These are phyloP conservation scores for Atrina japonica DNA, from an alignment of 2,888 invertebrate species.

Conservation along the genomic window DNA sequence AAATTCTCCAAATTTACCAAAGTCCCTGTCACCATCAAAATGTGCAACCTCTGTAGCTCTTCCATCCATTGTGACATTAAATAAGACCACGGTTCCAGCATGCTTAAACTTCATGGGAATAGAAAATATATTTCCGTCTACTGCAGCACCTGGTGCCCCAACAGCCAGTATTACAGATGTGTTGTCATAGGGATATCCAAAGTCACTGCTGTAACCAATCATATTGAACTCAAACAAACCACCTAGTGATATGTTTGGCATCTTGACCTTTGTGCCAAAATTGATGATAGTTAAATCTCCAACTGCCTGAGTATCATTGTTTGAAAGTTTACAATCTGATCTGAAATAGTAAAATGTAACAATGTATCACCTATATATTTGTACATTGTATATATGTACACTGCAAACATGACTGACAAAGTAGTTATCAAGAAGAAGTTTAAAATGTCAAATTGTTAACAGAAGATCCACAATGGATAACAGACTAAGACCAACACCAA, in stretches of 20 bases:
- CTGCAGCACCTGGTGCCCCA: slow-evolving; percentile 50
- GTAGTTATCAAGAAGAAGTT: too few species aligned
- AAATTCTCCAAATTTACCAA: slow-evolving; percentile 60
- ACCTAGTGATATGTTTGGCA: slow-evolving; percentile 15
- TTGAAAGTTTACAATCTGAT: slow-evolving; percentile 53
- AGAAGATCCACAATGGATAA: too few species aligned
- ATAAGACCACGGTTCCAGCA: slow-evolving; percentile 58
- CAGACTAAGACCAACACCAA: too few species aligned
- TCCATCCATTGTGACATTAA: slow-evolving; percentile 48
- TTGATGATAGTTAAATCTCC: slow-evolving; percentile 49
- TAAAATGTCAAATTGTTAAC: too few species aligned
- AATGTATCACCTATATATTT: too few species aligned
- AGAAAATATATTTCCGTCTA: slow-evolving; percentile 45
- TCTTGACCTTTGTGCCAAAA: slow-evolving; percentile 22
- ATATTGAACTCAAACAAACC: slow-evolving; percentile 52
- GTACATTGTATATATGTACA: too few species aligned
- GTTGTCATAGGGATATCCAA: slow-evolving; percentile 57
- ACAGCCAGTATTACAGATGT: slow-evolving; percentile 56
- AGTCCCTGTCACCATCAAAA: slow-evolving; percentile 60
- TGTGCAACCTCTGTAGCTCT: slow-evolving; percentile 32
- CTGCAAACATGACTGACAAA: too few species aligned
- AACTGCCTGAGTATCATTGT: slow-evolving; percentile 56
- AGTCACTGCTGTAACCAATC: slow-evolving; percentile 54
- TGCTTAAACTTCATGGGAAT: slow-evolving; percentile 46
- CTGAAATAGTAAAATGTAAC: slow-evolving; percentile 47